A percentile compares a stretch with the other conserved stretches of the same genome.
phyloP scores from a whole-genome alignment of 1,140 invertebrate genomes.

The Tribolium castaneum region DNA sequence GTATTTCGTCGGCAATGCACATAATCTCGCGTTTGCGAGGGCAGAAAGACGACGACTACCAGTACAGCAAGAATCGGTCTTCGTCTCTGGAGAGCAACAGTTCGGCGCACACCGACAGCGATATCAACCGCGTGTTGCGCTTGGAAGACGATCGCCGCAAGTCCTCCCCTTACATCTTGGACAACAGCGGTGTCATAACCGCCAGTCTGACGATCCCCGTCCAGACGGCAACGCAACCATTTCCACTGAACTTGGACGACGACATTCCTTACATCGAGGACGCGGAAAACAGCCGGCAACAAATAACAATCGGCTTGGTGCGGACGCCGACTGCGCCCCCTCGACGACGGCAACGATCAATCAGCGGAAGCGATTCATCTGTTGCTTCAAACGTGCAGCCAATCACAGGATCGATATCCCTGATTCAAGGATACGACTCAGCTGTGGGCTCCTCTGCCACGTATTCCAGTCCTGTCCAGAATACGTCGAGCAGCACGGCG shows the following conservation, averaged over 20 bases:
- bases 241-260: slow-evolving; percentile 67
- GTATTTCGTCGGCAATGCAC: slow-evolving; percentile 65
- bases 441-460: slow-evolving; percentile 72
- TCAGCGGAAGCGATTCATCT: slow-evolving; percentile 66
- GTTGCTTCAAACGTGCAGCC: slow-evolving; percentile 63
- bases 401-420: slow-evolving; percentile 64
- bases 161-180: slow-evolving; percentile 65
- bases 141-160: slow-evolving; percentile 66
- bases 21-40: slow-evolving; percentile 65
- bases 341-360: slow-evolving; percentile 62
- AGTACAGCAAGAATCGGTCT: slow-evolving; percentile 53
- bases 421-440: slow-evolving; percentile 66
- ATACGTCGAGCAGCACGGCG: slow-evolving; percentile 62
- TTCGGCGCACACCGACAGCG: slow-evolving; percentile 66
- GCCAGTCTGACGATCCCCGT: slow-evolving; percentile 82
- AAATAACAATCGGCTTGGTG: slow-evolving; percentile 58
- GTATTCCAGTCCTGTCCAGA: slow-evolving; percentile 65
- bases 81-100: slow-evolving; percentile 61
- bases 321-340: slow-evolving; percentile 52
- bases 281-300: slow-evolving; percentile 56
- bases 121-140: slow-evolving; percentile 61
- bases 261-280: slow-evolving; percentile 82
- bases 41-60: slow-evolving; percentile 56
- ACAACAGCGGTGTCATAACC: slow-evolving; percentile 77
- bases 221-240: slow-evolving; percentile 63